A percentile compares a stretch with the other conserved stretches of the same genome.
Conservation (phyloP, 2,113 vertebrate species). For the Catharus minimus region DNA sequence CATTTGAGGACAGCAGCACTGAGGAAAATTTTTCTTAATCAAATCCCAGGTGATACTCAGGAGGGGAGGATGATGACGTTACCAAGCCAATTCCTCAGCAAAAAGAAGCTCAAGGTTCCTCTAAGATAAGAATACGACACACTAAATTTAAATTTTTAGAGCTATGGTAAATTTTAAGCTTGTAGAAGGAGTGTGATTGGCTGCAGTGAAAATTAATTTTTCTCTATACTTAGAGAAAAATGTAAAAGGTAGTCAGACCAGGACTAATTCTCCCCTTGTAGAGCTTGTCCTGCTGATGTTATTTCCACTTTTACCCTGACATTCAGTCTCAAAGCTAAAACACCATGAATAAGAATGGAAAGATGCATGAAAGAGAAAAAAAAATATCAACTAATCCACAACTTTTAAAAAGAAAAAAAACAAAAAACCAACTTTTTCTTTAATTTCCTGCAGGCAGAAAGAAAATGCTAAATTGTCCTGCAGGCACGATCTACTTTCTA, state of each 20-base stretch:
- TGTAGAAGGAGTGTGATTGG: not conserved
- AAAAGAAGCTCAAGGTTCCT: not conserved
- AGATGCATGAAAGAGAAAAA: not conserved
- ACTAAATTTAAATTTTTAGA: conserved; percentile 7
- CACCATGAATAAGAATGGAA: not conserved
- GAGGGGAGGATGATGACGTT: not conserved
- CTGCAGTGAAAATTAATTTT: not conserved
- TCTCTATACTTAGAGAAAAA: not conserved
- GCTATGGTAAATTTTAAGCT: not conserved
- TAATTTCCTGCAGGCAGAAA: not conserved
- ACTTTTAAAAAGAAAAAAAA: not conserved
- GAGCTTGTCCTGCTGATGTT: not conserved
- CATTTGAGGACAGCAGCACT: not conserved
- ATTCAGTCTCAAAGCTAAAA: not conserved
- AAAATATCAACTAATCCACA: not conserved
- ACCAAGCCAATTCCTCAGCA: not conserved
- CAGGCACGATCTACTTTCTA: conserved; percentile 23
- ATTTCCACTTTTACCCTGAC: not conserved
- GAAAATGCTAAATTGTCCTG: conserved; percentile 1
- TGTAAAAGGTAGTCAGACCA: not conserved
- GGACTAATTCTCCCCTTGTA: not conserved
- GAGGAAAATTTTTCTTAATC: conserved; percentile 1
- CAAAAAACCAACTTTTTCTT: not conserved
- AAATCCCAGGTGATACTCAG: not conserved
- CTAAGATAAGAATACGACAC: not conserved